These are phyloP conservation scores for Phycodurus eques DNA, from an alignment of 2,113 vertebrate genomes.

Conservation along the genomic window DNA sequence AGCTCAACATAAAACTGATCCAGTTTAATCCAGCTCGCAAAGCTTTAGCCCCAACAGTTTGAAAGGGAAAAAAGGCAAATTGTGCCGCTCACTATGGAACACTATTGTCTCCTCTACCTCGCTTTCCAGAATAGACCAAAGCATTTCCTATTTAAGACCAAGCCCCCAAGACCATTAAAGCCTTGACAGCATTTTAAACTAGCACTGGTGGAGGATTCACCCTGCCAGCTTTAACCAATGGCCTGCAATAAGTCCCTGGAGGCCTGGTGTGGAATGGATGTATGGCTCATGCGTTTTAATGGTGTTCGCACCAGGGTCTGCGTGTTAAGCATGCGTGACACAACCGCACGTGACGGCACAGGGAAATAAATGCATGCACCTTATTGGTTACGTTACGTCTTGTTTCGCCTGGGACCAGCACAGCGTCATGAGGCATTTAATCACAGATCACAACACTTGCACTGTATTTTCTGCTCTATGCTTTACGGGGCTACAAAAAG, in stretches of 20 bases:
- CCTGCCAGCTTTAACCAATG: constrained; percentile 52
- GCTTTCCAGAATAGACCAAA: constrained; percentile 39
- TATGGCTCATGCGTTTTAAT: constrained; percentile 34
- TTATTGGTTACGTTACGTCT: constrained; percentile 49
- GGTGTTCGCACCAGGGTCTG: constrained; percentile 26
- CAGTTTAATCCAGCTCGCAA: constrained; percentile 47
- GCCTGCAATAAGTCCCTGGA: constrained; percentile 45
- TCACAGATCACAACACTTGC: constrained; percentile 27
- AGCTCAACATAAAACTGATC: constrained; percentile 36
- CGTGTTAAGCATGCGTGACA: constrained; percentile 49
- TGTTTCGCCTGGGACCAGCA: constrained; percentile 52
- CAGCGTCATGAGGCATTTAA: constrained; percentile 47
- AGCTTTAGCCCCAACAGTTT: constrained; percentile 46
- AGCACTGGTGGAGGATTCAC: constrained; percentile 49
- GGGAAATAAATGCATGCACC: constrained; percentile 37
- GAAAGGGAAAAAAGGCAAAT: constrained; percentile 35
- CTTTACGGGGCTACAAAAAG: constrained; percentile 14
- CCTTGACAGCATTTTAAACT: constrained; percentile 61
- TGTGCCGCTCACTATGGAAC: constrained; percentile 13
- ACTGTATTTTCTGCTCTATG: constrained; percentile 19
- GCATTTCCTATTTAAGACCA: constrained; percentile 39
- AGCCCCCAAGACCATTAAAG: constrained; percentile 52
- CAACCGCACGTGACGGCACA: constrained; percentile 47
- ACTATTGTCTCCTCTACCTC: constrained; percentile 25
- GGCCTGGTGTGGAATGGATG: constrained; percentile 20